These are phyloP conservation scores for Herpetotheres cachinnans DNA, from an alignment of 2,113 vertebrate species.

Conservation along the genomic window DNA sequence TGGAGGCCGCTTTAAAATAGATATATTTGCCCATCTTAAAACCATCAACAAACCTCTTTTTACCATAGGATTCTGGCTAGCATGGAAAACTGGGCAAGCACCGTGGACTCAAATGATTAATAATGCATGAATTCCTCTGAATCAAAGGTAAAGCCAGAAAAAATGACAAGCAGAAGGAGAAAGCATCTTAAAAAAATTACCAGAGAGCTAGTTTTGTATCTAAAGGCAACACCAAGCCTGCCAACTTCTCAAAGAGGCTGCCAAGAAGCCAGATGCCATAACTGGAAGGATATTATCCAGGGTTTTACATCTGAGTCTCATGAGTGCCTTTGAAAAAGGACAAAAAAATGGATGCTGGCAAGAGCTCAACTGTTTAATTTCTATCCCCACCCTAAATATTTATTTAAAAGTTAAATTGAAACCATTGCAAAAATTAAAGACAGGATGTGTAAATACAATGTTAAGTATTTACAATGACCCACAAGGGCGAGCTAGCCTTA, in stretches of 20 bases:
- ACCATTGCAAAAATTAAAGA: conserved; percentile 58
- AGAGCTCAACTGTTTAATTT: conserved; percentile 47
- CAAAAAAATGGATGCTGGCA: conserved; percentile 28
- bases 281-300: conserved; percentile 35
- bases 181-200: conserved; percentile 46
- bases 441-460: conserved; percentile 57
- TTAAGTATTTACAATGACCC: conserved; percentile 47
- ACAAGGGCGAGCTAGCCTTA: background rate
- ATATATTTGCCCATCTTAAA: background rate
- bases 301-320: conserved; percentile 28
- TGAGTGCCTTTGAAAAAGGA: conserved; percentile 51
- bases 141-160: conserved; percentile 55
- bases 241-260: conserved; percentile 38
- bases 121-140: conserved; percentile 26
- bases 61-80: background rate
- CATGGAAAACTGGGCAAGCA: background rate
- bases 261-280: conserved; percentile 60
- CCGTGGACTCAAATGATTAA: background rate
- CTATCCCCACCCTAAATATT: conserved; percentile 65
- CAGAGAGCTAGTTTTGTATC: conserved; percentile 41
- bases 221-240: conserved; percentile 47
- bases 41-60: background rate
- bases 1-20: background rate
- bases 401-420: conserved; percentile 68
- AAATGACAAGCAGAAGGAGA: conserved; percentile 32